Percentiles rank a stretch among this genome's conserved stretches.
Conservation (phyloP, 35 echinoderm and acorn worm genomes). For the Strongylocentrotus purpuratus region DNA sequence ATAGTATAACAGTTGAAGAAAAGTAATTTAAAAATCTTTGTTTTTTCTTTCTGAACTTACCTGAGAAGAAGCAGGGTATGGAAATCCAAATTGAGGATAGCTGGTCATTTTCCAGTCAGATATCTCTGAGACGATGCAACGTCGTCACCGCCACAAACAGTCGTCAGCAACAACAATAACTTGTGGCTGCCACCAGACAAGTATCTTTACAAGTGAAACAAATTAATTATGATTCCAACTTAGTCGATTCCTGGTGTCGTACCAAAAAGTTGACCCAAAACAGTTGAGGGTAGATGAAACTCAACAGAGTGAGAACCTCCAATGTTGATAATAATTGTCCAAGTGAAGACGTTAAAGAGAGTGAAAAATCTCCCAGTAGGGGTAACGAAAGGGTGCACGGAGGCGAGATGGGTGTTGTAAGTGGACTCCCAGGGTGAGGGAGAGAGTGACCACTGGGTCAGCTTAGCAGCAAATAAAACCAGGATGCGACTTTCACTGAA, state of each 20-base stretch:
- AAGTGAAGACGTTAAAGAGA: background rate
- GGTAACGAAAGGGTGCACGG: background rate
- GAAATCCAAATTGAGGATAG: conserved; percentile 70
- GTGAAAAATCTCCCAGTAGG: background rate
- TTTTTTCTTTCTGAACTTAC: conserved; percentile 45
- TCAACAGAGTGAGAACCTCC: background rate
- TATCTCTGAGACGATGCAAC: background rate
- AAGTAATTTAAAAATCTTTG: background rate
- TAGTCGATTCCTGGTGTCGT: background rate
- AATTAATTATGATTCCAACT: conserved; percentile 3
- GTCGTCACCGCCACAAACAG: background rate
- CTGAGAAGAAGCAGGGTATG: conserved; percentile 78
- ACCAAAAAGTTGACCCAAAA: conserved; percentile 3
- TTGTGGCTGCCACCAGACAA: conserved; percentile 8
- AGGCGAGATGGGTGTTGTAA: background rate
- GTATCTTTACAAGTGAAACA: background rate
- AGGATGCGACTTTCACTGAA: background rate
- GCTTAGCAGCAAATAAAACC: background rate
- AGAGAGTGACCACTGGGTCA: conserved; percentile 2
- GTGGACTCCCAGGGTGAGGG: background rate
- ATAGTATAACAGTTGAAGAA: background rate
- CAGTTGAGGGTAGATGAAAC: background rate
- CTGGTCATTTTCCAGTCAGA: conserved; percentile 61
- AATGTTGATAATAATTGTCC: background rate
- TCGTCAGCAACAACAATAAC: background rate